A percentile compares a stretch with the other conserved stretches of the same genome.
Conservation (phyloP, 2,797 vertebrate species). For the Octomys mimax region DNA sequence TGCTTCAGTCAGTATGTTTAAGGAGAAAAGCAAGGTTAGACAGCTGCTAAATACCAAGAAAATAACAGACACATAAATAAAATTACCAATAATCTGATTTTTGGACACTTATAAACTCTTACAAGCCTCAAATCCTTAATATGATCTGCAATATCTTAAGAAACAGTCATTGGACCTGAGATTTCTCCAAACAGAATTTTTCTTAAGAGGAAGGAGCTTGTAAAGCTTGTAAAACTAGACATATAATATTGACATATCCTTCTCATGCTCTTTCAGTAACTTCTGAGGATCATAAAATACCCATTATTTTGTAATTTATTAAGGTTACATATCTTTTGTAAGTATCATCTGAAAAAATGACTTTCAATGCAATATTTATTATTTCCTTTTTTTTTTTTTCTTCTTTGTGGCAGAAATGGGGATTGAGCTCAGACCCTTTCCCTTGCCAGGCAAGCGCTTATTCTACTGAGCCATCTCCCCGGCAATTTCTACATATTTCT, state of each 20-base stretch:
- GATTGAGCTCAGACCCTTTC: too few relatives aligned
- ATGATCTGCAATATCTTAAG: constrained; percentile 60
- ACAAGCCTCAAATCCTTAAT: constrained; percentile 4
- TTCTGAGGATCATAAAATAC: constrained; percentile 30
- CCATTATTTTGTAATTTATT: constrained; percentile 47
- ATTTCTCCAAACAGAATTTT: constrained; percentile 38
- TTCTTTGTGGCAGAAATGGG: too few relatives aligned
- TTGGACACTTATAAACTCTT: constrained; percentile 21
- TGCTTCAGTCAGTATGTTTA: not conserved
- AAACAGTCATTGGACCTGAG: constrained; percentile 34
- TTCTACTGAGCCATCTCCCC: too few relatives aligned
- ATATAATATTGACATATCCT: constrained; percentile 38
- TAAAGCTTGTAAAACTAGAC: constrained; percentile 43
- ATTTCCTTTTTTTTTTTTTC: not conserved
- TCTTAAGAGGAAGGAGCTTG: not conserved
- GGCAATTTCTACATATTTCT: not conserved
- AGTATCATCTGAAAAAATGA: constrained; percentile 58
- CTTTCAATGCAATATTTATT: not conserved
- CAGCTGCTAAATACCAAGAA: constrained; percentile 31
- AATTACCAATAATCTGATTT: constrained; percentile 41
- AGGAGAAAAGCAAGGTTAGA: constrained; percentile 46
- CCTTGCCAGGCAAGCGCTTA: too few relatives aligned
- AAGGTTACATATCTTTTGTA: constrained; percentile 49
- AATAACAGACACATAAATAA: constrained; percentile 52
- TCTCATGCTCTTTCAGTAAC: constrained; percentile 6